phyloP scores from a whole-genome alignment of 2,888 invertebrate species.

The Actias luna region DNA sequence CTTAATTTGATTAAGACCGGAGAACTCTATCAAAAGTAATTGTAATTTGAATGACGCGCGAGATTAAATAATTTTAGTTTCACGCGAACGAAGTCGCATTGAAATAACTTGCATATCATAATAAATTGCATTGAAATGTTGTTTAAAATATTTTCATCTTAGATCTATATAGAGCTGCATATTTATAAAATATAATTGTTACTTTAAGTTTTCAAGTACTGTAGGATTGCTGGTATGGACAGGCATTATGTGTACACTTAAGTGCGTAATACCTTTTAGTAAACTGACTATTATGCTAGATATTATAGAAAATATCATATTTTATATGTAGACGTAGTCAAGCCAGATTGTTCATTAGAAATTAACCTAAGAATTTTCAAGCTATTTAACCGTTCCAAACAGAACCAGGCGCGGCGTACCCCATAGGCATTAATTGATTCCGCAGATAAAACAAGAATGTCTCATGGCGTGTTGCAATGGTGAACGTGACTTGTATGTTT shows the following conservation, averaged over 20 bases:
- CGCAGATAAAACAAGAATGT: conserved; percentile 64
- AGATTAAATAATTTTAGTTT: too few species aligned
- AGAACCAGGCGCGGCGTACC: conserved; percentile 51
- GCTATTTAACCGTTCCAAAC: conserved; percentile 21
- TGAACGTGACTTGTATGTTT: conserved; percentile 12
- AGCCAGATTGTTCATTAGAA: not conserved
- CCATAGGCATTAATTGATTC: conserved; percentile 63
- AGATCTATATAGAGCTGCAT: not conserved
- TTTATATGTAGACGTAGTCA: too few species aligned
- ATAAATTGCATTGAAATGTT: too few species aligned
- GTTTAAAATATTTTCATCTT: not conserved
- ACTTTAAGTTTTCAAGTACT: not conserved
- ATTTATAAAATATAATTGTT: not conserved
- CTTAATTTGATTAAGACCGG: too few species aligned
- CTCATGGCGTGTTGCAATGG: conserved; percentile 34
- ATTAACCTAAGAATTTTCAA: not conserved
- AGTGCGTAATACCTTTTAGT: too few species aligned
- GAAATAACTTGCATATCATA: too few species aligned
- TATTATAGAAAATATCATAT: too few species aligned
- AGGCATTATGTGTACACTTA: not conserved
- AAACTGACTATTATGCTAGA: too few species aligned
- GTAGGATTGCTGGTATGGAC: not conserved
- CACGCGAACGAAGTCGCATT: too few species aligned
- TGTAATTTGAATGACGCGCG: too few species aligned
- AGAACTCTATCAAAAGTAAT: too few species aligned